Evolutionary conservation across 2,113 vertebrate genomes (phyloP).

Genomic region (Neogale vison): DNA sequence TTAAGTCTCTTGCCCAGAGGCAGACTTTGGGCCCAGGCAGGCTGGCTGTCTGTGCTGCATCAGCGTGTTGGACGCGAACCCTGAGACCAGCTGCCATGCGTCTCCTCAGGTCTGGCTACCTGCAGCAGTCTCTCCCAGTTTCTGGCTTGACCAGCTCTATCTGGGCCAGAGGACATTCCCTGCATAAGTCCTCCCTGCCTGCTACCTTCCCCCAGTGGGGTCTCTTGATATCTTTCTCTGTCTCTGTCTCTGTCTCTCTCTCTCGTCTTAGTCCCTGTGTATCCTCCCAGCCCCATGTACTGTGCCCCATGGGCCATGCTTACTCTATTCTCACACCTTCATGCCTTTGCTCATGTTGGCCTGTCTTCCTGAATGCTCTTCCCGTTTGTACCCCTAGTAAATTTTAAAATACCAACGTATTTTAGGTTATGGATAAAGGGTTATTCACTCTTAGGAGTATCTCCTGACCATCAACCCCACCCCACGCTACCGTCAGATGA

Average conservation of each 20-base stretch:
- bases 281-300: accelerated
- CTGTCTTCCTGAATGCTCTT: neutral
- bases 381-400: neutral
- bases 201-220: neutral
- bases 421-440: neutral
- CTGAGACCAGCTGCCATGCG: accelerated
- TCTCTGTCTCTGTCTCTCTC: neutral
- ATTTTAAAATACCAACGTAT: neutral
- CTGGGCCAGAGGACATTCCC: neutral
- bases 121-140: neutral
- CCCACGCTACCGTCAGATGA: accelerated
- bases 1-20: neutral
- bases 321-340: neutral
- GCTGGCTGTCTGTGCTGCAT: neutral
- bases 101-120: neutral
- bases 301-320: accelerated
- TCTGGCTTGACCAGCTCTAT: accelerated
- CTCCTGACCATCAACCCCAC: accelerated
- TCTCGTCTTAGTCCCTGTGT: accelerated
- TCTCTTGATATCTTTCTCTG: neutral
- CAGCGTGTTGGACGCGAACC: accelerated
- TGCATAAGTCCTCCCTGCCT: accelerated
- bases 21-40: neutral
- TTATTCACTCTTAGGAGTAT: neutral
- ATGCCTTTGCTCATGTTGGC: no score